Percentiles rank a stretch among this genome's conserved stretches.
Conservation (phyloP, 2,113 vertebrate species). For the Falcunculus frontatus region DNA sequence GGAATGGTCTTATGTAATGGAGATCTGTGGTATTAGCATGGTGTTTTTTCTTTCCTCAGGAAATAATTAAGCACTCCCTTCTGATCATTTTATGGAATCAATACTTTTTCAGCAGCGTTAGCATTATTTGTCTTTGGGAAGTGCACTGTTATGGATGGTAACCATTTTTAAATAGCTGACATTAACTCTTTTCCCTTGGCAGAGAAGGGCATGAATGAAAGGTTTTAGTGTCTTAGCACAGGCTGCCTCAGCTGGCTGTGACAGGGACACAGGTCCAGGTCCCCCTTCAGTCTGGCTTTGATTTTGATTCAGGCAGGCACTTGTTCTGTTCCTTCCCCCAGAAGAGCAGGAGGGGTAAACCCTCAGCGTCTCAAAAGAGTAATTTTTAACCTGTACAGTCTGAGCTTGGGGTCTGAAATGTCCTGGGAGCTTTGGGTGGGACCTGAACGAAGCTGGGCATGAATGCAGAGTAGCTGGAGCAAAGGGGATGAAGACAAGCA, state of each 20-base stretch:
- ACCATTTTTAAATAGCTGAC: background rate
- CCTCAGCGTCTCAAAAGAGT: background rate
- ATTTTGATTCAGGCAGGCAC: background rate
- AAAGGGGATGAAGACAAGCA: too few species aligned
- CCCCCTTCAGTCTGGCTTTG: background rate
- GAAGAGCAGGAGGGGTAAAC: background rate
- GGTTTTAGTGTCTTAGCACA: rapidly evolving
- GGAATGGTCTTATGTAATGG: background rate
- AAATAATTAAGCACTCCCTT: conserved; percentile 23
- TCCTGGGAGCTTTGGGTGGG: background rate
- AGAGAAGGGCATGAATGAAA: background rate
- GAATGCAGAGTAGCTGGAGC: background rate
- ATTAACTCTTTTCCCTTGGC: background rate
- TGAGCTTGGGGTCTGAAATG: background rate
- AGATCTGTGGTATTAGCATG: background rate
- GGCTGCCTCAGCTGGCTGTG: background rate
- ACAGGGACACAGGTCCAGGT: background rate
- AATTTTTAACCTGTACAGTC: background rate
- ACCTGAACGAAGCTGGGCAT: background rate
- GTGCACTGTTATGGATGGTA: background rate
- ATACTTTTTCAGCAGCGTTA: background rate
- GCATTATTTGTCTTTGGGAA: conserved; percentile 39
- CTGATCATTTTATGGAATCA: conserved; percentile 7
- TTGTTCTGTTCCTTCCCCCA: background rate
- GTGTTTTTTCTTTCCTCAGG: background rate